Evolutionary conservation across 2,888 invertebrate species (phyloP).

Genomic region (Myathropa florea): DNA sequence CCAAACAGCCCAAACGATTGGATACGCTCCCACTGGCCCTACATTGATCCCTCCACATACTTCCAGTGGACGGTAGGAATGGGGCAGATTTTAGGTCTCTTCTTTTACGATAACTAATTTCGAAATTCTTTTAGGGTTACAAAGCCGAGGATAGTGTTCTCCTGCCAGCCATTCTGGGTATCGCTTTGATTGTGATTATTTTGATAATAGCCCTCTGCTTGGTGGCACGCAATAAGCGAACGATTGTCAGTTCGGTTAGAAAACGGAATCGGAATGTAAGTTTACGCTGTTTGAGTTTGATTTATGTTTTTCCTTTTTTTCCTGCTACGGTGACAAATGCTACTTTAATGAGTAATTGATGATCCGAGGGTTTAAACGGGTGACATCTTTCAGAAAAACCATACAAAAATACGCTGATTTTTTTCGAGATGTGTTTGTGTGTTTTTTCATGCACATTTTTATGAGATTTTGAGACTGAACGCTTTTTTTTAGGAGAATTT

Average conservation of each 20-base stretch:
- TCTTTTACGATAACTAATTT: background rate
- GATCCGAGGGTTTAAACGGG: background rate
- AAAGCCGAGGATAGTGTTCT: conserved; percentile 84
- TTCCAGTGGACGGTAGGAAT: conserved; percentile 85
- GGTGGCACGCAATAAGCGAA: conserved; percentile 81
- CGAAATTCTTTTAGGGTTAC: conserved; percentile 81
- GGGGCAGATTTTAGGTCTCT: background rate
- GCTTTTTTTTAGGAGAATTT: no score
- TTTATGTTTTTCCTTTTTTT: background rate
- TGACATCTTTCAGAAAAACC: background rate
- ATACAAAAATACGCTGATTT: no score
- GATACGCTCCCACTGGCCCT: conserved; percentile 85
- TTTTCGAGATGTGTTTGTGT: no score
- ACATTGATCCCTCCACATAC: conserved; percentile 85
- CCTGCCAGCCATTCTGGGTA: conserved; percentile 81
- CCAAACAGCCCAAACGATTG: conserved; percentile 80
- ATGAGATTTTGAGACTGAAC: no score
- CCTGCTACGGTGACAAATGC: background rate
- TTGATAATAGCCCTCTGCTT: conserved; percentile 82
- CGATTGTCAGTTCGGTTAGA: conserved; percentile 78
- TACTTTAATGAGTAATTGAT: background rate
- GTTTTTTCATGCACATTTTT: no score
- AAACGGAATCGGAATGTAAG: conserved; percentile 80
- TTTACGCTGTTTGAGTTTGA: conserved; percentile 40
- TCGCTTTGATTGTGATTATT: conserved; percentile 82